phyloP scores from a whole-genome alignment of 2,797 vertebrate species.

The Neomorphus geoffroyi region DNA sequence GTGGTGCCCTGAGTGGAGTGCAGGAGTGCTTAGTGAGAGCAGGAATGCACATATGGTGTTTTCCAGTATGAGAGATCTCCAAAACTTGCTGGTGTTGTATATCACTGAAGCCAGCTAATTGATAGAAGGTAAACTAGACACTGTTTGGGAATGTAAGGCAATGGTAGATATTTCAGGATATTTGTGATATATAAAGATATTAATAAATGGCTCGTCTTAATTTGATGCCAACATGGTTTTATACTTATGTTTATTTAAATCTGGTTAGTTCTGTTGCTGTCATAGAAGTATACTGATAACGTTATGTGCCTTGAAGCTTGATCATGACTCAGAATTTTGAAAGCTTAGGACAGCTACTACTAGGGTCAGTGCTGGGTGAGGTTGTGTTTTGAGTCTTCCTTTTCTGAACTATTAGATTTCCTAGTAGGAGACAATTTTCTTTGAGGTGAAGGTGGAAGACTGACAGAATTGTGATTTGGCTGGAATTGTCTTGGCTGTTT shows the following conservation, averaged over 20 bases:
- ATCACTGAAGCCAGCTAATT: neutral
- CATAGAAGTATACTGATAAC: neutral
- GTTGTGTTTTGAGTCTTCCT: neutral
- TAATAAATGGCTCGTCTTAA: neutral
- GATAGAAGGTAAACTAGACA: neutral
- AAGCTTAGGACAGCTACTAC: neutral
- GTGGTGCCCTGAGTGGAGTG: neutral
- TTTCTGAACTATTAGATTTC: neutral
- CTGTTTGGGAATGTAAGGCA: neutral
- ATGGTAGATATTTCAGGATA: neutral
- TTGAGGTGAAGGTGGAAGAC: neutral
- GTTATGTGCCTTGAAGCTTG: neutral
- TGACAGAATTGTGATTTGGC: neutral
- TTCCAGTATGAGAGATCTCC: neutral
- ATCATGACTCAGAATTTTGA: neutral
- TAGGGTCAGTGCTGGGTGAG: neutral
- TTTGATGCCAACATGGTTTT: neutral
- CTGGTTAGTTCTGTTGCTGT: neutral
- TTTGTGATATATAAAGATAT: neutral
- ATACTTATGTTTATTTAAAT: neutral
- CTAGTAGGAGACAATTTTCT: neutral
- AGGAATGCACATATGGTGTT: accelerated
- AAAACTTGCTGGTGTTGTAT: accelerated
- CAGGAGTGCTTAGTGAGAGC: neutral
- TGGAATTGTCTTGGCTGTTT: neutral